Base-by-base conservation (phyloP, 30 jellyfish, hydroid and myxozoan species). In the Aurelia coerulea region DNA sequence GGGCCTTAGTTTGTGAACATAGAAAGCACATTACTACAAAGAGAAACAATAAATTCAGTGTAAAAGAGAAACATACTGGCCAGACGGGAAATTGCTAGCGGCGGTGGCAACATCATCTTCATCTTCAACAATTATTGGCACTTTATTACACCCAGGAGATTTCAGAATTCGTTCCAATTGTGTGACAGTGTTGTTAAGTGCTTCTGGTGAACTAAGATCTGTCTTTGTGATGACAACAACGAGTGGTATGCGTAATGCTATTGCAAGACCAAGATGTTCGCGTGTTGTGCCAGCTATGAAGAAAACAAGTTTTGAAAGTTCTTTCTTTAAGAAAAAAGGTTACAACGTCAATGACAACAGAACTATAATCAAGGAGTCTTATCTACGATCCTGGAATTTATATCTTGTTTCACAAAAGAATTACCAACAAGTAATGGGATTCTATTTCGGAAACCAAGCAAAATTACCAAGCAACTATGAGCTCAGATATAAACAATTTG, bases 241-340 rank as follows among this genome's bases (percentile, higher is more conserved):
- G 29, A 90, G 91, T 1, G 99, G 99, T 37, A 95, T 84, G 59
- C 91, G 88, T 81, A 95, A 66, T 3, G 99, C 99, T 16, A 95
- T 81, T 18, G 99, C 99, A 66, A 95, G 76, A 14, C 99, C 99
- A 41, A 95, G 90, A 75, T 95, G 99, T 79, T 95, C 99, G 65
- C 96, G 96, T 63, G 99, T 95, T 2, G 99, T 90, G 1, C 99
- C 99, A 78, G 91, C 99, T 95, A 81, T 42, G 80, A 51, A 46
- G 46, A 63, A 42, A 75, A 50, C 41, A 33, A 33, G n/a, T 4
- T 37, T 37, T 23, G 0, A 23, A 23, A 23, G 29, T 23, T 0
- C 29, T 0, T 23, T 23, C 29, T 23, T 23, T 23, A 23, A 23
- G 29, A 23, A 23, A 23, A 23, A 23, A 23, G 29, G 29, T 23